Base-by-base conservation (phyloP, 92 coral and sea anemone species). In the Bergia sp. region DNA sequence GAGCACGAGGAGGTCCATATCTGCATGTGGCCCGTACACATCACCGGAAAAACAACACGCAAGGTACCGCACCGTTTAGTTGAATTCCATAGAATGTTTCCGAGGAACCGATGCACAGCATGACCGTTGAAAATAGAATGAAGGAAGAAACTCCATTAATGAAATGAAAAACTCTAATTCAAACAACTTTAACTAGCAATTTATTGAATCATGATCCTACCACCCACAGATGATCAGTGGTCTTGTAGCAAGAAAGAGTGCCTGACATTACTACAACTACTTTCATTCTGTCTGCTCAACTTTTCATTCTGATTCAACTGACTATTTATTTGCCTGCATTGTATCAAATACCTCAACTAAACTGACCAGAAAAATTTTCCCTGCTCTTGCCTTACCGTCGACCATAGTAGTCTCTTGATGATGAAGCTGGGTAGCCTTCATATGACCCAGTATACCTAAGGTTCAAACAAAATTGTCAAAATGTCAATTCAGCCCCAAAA, bases 381-480 rank as follows among this genome's bases (percentile, higher is more conserved):
- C 40, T 20, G 15, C 71, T 38, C 57, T 23, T n/a, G 41, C 76
- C 87, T 69, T 84, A 84, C 87, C 87, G 93, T 43, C 98, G 96
- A 64, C 95, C 95, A 91, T 94, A 91, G 71, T 89, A 91, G 42
- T 89, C 93, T 37, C 96, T 76, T 43, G 93, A 88, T 5, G 96
- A 86, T 16, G 90, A 91, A 2, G 95, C 71, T 58, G 96, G 96
- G 89, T 95, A 95, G 64, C 98, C 98, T 75, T 95, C 98, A 73
- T 95, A 95, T 16, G 86, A 42, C 15, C 94, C 94, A 77, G 96
- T 86, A n/a, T 89, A 93, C 77, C 96, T 93, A 21, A 23, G 10
- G 29, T 29, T 29, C 29, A 29, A 29, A 21, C 15, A 44, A 5
- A 37, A 47, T n/a, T 40, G 39, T 4, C 21, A 18, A 21, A n/a